phyloP scores from a whole-genome alignment of 2,113 vertebrate species.

The Platichthys flesus region DNA sequence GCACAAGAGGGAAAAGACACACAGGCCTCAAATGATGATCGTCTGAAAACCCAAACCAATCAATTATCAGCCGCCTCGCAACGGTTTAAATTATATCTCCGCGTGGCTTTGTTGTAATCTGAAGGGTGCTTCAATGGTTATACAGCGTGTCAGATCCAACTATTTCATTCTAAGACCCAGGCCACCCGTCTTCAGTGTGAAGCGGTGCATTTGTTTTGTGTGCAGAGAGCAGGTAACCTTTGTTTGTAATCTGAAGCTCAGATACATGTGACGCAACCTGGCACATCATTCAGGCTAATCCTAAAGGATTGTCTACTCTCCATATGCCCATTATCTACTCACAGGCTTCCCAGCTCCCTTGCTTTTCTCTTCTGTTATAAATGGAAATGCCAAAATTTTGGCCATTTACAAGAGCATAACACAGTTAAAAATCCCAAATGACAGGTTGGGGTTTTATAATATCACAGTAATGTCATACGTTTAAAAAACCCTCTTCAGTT shows the following conservation, averaged over 20 bases:
- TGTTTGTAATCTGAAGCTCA: slow-evolving; percentile 75
- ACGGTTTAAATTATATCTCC: background rate
- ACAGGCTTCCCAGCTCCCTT: slow-evolving; percentile 35
- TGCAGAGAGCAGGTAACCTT: slow-evolving; percentile 55
- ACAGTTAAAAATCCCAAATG: background rate
- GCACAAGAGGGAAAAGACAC: background rate
- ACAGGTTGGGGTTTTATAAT: background rate
- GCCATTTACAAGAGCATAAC: background rate
- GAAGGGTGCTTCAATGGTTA: background rate
- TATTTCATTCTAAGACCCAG: background rate
- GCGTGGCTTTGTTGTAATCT: background rate
- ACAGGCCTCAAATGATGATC: background rate
- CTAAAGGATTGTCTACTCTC: slow-evolving; percentile 78
- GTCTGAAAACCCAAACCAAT: background rate
- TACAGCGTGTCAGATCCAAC: background rate
- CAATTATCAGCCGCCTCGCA: background rate
- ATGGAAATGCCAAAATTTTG: background rate
- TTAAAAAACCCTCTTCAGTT: background rate
- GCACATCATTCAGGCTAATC: slow-evolving; percentile 78
- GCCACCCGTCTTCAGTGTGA: background rate
- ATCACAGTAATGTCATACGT: background rate
- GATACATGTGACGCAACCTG: slow-evolving; percentile 68
- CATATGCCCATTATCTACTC: slow-evolving; percentile 78
- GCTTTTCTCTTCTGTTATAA: slow-evolving; percentile 12
- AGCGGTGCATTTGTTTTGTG: slow-evolving; percentile 30